Evolutionary conservation across 2,888 invertebrate species (phyloP).

Genomic region (Sicus ferrugineus): DNA sequence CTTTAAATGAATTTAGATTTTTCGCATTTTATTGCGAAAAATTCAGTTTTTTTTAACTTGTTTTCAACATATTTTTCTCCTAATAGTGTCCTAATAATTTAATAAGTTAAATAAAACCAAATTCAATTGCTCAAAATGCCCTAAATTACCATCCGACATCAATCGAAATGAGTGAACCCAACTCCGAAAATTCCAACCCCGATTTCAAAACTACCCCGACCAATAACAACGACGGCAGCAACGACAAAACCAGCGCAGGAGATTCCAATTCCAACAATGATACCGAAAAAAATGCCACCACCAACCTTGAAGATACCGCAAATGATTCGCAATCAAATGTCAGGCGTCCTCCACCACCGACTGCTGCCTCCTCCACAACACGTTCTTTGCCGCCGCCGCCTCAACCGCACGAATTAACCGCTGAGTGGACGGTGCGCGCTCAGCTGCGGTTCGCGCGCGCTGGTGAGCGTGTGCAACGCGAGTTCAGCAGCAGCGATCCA

Average conservation of each 20-base stretch:
- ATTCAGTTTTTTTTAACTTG: not conserved
- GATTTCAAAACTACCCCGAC: conserved; percentile 15
- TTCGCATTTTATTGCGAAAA: not conserved
- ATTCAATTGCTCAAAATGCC: conserved; percentile 15
- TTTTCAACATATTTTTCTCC: too few relatives aligned
- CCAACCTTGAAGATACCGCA: conserved; percentile 22
- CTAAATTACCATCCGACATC: not conserved
- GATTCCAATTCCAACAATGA: not conserved
- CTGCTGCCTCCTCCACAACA: not conserved
- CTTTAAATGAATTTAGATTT: not conserved
- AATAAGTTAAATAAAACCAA: not conserved
- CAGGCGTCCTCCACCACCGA: not conserved
- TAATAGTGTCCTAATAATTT: too few relatives aligned
- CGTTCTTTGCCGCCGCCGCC: conserved; percentile 44
- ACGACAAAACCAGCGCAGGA: not conserved
- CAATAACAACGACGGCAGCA: conserved; percentile 13
- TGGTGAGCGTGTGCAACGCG: conserved; percentile 58
- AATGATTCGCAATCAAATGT: not conserved
- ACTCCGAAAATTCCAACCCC: not conserved
- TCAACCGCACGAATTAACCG: conserved; percentile 63
- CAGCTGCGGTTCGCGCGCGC: conserved; percentile 71
- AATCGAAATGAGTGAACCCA: conserved; percentile 26
- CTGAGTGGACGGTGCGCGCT: conserved; percentile 76
- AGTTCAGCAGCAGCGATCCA: conserved; percentile 53
- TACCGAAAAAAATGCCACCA: conserved; percentile 35